Conservation (phyloP, 2,888 invertebrate species). For the Allygus modestus region DNA sequence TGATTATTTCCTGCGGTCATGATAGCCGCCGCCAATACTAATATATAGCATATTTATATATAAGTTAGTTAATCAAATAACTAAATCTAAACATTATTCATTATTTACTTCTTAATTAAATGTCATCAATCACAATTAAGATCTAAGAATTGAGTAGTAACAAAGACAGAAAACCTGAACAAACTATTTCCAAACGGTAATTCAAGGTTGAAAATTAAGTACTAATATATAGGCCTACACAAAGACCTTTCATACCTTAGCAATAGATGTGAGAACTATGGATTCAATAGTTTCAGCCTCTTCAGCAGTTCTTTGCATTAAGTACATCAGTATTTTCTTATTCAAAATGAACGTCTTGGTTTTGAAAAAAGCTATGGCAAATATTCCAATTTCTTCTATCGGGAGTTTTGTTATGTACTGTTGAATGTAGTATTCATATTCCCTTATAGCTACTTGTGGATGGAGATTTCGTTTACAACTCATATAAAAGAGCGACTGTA, state of each 20-base stretch:
- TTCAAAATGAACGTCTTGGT: slow-evolving; percentile 81
- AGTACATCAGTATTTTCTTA: slow-evolving; percentile 75
- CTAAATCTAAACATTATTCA: no score
- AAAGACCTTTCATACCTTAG: slow-evolving; percentile 81
- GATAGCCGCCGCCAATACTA: no score
- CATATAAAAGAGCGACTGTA: slow-evolving; percentile 83
- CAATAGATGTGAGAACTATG: slow-evolving; percentile 81
- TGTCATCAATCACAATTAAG: no score
- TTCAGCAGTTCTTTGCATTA: slow-evolving; percentile 77
- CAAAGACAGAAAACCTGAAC: no score
- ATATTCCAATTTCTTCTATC: slow-evolving; percentile 83
- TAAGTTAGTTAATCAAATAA: no score
- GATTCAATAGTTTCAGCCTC: slow-evolving; percentile 79
- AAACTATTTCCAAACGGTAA: no score
- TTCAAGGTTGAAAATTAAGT: no score
- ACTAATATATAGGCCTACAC: no score
- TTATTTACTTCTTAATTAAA: no score
- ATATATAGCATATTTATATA: no score
- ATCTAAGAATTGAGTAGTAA: no score
- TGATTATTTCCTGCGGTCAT: no score
- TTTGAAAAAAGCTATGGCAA: slow-evolving; percentile 88
- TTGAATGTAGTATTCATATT: slow-evolving; percentile 80
- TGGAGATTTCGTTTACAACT: slow-evolving; percentile 79
- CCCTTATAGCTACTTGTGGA: slow-evolving; percentile 78
- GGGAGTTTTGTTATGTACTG: slow-evolving; percentile 78